Percentiles rank a stretch among this genome's conserved stretches.
These are phyloP conservation scores for Harmothoe impar DNA, from an alignment of 2,888 invertebrate genomes.

Conservation along the genomic window DNA sequence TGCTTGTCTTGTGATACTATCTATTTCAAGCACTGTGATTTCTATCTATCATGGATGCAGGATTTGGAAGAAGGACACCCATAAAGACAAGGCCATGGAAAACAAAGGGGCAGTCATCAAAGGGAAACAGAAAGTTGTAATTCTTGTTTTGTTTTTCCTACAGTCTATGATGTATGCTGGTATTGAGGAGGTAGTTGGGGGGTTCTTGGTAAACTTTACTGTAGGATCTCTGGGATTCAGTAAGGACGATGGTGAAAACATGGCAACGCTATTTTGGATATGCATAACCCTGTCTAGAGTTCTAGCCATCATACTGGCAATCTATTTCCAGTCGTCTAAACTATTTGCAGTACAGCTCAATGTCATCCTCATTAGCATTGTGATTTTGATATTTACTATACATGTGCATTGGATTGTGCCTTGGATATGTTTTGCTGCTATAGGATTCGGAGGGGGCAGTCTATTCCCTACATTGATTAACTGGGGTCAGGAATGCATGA, in stretches of 20 bases:
- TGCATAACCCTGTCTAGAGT: not conserved
- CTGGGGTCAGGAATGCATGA: conserved; percentile 4
- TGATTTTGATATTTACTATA: conserved; percentile 20
- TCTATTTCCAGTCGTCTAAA: not conserved
- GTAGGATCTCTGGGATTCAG: not conserved
- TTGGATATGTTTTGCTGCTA: not conserved
- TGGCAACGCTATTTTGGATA: not conserved
- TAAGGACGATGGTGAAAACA: not conserved
- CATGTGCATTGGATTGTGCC: not conserved
- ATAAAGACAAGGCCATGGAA: not conserved
- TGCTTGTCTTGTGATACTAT: not conserved
- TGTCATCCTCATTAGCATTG: not conserved
- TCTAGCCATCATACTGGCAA: not conserved
- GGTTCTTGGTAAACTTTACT: not conserved
- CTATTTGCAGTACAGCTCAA: not conserved
- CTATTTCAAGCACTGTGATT: not conserved
- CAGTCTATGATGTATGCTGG: not conserved
- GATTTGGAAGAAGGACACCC: not conserved
- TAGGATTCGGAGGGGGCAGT: not conserved
- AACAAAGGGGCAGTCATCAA: not conserved
- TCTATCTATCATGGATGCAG: not conserved
- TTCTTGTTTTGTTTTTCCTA: not conserved
- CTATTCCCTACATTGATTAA: not conserved
- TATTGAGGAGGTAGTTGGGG: not conserved
- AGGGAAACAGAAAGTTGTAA: not conserved